Percentiles rank a stretch among this genome's conserved stretches.
These are phyloP conservation scores for Numenius phaeopus DNA, from an alignment of 2,797 vertebrate species.

Conservation along the genomic window DNA sequence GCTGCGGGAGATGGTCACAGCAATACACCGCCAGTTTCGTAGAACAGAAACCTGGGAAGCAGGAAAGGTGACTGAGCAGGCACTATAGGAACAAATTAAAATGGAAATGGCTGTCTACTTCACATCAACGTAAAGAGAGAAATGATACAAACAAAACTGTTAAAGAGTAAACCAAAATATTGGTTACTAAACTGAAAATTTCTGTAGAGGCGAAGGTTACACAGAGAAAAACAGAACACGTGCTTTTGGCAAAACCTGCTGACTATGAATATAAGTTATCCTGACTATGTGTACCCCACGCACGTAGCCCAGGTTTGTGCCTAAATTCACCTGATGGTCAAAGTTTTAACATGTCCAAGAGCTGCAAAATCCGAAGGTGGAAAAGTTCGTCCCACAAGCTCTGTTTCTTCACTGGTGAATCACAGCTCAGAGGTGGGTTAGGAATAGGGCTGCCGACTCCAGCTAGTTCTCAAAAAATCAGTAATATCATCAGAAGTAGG, in stretches of 20 bases:
- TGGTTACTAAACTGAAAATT: background rate
- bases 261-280: background rate
- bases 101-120: background rate
- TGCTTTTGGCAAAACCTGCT: background rate
- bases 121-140: background rate
- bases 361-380: background rate
- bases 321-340: background rate
- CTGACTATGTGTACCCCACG: background rate
- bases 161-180: background rate
- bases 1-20: background rate
- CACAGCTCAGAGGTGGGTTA: background rate
- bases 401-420: background rate
- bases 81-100: background rate
- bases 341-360: background rate
- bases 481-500: background rate
- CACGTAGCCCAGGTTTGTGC: background rate
- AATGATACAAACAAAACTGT: background rate
- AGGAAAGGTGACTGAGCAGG: background rate
- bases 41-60: background rate
- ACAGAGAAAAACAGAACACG: rapidly evolving
- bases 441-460: background rate
- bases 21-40: background rate
- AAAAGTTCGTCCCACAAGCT: background rate
- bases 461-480: background rate
- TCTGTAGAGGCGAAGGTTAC: background rate